Evolutionary conservation across 2,113 vertebrate genomes (phyloP).

Genomic region (Nibea albiflora): DNA sequence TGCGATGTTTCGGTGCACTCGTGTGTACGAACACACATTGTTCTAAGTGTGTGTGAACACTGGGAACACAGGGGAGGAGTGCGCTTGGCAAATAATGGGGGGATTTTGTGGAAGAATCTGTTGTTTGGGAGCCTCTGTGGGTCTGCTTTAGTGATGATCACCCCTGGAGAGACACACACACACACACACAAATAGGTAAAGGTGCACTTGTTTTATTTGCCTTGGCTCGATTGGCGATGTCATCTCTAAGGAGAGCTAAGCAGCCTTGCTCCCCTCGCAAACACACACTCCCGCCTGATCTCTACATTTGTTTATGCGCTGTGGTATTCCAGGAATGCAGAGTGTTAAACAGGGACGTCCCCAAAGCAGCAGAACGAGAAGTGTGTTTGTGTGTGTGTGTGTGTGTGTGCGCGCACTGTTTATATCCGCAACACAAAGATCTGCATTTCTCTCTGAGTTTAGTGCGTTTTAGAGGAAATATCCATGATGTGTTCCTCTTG

Average conservation of each 20-base stretch:
- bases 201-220: neutral
- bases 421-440: neutral
- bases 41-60: neutral
- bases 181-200: neutral
- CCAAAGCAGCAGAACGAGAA: slow-evolving; percentile 2
- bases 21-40: neutral
- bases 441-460: neutral
- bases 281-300: neutral
- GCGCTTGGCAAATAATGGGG: neutral
- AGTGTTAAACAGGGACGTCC: slow-evolving; percentile 39
- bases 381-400: slow-evolving; percentile 11
- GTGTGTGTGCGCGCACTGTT: neutral
- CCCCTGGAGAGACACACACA: slow-evolving; percentile 12
- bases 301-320: slow-evolving; percentile 33
- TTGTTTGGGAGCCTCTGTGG: neutral
- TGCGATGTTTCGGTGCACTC: neutral
- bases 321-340: slow-evolving; percentile 49
- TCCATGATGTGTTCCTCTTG: neutral
- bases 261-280: neutral
- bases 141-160: slow-evolving; percentile 14
- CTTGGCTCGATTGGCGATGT: neutral
- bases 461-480: neutral
- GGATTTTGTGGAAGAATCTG: neutral
- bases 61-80: neutral
- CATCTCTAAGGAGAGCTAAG: neutral